Percentiles rank a stretch among this genome's conserved stretches.
phyloP scores from a whole-genome alignment of 2,888 invertebrate genomes.

The Hypselothyrea guttata region DNA sequence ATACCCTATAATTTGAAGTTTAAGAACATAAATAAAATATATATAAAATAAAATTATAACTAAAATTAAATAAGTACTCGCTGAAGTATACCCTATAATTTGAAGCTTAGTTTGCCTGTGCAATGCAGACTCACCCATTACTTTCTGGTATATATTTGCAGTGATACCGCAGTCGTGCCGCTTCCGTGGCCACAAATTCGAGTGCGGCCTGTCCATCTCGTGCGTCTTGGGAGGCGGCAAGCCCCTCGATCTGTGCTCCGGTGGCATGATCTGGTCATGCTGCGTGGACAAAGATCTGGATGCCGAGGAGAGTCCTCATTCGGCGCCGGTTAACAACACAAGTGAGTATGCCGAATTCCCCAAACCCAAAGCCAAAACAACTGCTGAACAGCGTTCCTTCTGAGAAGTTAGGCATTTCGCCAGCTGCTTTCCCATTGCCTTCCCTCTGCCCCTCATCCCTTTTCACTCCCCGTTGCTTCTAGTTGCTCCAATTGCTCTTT shows the following conservation, averaged over 20 bases:
- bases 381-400: slow-evolving; percentile 35
- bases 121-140: slow-evolving; percentile 19
- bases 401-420: slow-evolving; percentile 33
- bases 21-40: no score
- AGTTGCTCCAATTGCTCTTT: slow-evolving; percentile 31
- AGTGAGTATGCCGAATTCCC: no score
- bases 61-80: no score
- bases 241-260: slow-evolving; percentile 94
- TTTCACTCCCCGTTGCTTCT: slow-evolving; percentile 1
- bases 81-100: no score
- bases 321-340: slow-evolving; percentile 90
- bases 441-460: slow-evolving; percentile 5
- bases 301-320: slow-evolving; percentile 83
- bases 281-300: slow-evolving; percentile 90
- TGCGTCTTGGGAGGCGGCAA: slow-evolving; percentile 94
- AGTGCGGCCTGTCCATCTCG: slow-evolving; percentile 94
- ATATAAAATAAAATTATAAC: no score
- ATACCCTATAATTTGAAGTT: no score
- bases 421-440: slow-evolving; percentile 38
- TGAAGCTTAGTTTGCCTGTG: slow-evolving; percentile 8
- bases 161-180: slow-evolving; percentile 95
- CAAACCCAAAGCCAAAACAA: no score
- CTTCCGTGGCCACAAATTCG: slow-evolving; percentile 92
- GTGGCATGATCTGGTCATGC: slow-evolving; percentile 97
- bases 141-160: slow-evolving; percentile 83